phyloP scores from a whole-genome alignment of 2,797 vertebrate genomes.

The Cuculus canorus region DNA sequence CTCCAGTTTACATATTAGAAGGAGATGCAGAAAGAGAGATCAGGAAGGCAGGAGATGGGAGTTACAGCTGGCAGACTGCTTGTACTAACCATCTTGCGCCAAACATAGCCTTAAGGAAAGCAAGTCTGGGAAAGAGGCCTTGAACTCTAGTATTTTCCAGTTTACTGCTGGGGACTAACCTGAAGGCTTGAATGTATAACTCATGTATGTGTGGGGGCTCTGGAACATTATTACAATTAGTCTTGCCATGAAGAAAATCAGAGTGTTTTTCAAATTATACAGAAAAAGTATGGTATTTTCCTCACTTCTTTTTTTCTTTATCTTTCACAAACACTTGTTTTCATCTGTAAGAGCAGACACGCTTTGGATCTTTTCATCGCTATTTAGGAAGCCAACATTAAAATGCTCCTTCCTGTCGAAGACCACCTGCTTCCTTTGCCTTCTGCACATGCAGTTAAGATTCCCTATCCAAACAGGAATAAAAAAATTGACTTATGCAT shows the following conservation, averaged over 20 bases:
- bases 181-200: background rate
- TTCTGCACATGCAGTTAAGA: background rate
- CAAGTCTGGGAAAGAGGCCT: background rate
- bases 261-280: background rate
- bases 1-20: accelerated
- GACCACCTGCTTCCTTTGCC: conserved; percentile 10
- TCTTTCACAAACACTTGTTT: background rate
- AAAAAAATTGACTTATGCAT: background rate
- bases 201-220: background rate
- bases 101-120: background rate
- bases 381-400: background rate
- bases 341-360: background rate
- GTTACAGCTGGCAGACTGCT: background rate
- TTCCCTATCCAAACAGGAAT: background rate
- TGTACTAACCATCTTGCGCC: background rate
- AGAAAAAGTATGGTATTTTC: background rate
- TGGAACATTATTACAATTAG: background rate
- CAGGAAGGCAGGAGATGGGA: background rate
- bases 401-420: background rate
- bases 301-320: background rate
- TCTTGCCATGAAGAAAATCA: background rate
- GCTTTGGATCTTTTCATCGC: background rate
- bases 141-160: background rate
- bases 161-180: background rate
- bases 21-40: background rate